Evolutionary conservation across 2,888 invertebrate species (phyloP).

Genomic region (Dichetophora obliterata): DNA sequence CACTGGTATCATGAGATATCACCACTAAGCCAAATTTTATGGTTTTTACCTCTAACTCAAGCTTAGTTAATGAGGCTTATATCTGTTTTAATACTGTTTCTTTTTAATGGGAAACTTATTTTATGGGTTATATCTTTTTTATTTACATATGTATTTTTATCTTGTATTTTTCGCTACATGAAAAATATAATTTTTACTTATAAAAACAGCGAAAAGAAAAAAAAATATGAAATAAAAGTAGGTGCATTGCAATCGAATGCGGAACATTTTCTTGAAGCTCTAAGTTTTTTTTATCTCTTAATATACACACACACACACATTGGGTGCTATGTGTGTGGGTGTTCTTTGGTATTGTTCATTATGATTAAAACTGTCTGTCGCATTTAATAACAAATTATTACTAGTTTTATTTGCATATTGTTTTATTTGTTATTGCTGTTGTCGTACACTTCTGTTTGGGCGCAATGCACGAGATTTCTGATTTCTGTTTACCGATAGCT

Average conservation of each 20-base stretch:
- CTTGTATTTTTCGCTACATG: too few relatives aligned
- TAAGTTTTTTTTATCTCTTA: too few relatives aligned
- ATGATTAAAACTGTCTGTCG: too few relatives aligned
- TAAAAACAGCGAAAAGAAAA: too few relatives aligned
- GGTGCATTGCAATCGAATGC: neutral
- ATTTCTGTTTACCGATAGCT: constrained; percentile 6
- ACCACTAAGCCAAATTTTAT: constrained; percentile 1
- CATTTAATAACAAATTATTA: neutral
- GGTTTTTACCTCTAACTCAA: neutral
- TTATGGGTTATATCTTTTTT: neutral
- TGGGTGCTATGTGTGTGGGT: too few relatives aligned
- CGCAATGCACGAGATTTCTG: constrained; percentile 6
- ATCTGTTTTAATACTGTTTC: neutral
- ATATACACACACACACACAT: too few relatives aligned
- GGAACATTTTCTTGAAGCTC: constrained; percentile 16
- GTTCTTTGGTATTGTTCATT: too few relatives aligned
- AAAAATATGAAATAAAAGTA: neutral
- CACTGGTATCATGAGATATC: neutral
- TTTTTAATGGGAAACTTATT: neutral
- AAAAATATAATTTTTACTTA: too few relatives aligned
- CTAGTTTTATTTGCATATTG: neutral
- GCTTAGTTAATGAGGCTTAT: neutral
- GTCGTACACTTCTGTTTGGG: neutral
- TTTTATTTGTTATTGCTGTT: neutral
- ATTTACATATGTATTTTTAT: too few relatives aligned